phyloP scores from a whole-genome alignment of 2,797 vertebrate genomes.

The Phoebastria nigripes region DNA sequence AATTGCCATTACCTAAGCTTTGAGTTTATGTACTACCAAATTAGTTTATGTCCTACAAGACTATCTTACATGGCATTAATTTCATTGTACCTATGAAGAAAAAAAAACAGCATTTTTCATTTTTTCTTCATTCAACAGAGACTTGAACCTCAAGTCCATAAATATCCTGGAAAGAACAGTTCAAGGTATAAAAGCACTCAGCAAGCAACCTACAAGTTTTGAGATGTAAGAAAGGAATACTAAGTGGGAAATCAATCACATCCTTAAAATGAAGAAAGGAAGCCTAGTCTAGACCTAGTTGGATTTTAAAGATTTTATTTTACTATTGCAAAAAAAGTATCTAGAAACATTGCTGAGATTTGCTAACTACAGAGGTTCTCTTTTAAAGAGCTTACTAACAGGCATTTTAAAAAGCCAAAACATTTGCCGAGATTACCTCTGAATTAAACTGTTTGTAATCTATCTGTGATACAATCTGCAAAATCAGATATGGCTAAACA shows the following conservation, averaged over 20 bases:
- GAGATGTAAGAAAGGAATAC: not conserved
- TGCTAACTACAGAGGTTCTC: not conserved
- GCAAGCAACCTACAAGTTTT: not conserved
- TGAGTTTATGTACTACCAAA: not conserved
- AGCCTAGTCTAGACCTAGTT: not conserved
- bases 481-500: not conserved
- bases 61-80: not conserved
- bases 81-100: not conserved
- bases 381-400: not conserved
- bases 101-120: not conserved
- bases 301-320: not conserved
- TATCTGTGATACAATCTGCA: not conserved
- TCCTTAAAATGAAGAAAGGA: not conserved
- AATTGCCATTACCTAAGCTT: not conserved
- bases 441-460: not conserved
- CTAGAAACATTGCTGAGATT: not conserved
- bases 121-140: not conserved
- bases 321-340: not conserved
- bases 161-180: not conserved
- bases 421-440: not conserved
- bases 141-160: not conserved
- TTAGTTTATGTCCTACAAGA: not conserved
- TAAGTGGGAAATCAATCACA: not conserved
- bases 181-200: not conserved
- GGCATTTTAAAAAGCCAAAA: not conserved